phyloP scores from a whole-genome alignment of 2,888 invertebrate species.

The Epiblema foenella region DNA sequence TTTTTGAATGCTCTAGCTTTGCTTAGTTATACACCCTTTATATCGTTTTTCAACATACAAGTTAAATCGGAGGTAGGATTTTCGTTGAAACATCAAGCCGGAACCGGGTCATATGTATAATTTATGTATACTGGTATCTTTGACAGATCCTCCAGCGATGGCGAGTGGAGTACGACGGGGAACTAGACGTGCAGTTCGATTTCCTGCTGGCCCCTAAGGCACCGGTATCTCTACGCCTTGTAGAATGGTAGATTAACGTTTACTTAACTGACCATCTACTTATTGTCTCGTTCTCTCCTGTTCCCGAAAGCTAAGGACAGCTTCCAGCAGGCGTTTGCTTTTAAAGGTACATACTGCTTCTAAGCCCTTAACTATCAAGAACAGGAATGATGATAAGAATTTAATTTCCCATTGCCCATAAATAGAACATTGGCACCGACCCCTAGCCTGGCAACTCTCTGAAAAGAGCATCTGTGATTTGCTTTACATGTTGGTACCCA shows the following conservation, averaged over 20 bases:
- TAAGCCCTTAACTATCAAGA: neutral
- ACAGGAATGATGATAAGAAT: neutral
- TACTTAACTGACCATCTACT: constrained; percentile 33
- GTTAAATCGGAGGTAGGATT: neutral
- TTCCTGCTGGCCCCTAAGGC: constrained; percentile 92
- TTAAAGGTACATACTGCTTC: neutral
- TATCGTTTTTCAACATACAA: neutral
- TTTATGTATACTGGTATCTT: constrained; percentile 29
- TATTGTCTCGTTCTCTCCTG: neutral
- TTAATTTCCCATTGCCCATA: neutral
- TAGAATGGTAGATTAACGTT: constrained; percentile 77
- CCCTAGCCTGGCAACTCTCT: neutral
- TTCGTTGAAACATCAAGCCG: neutral
- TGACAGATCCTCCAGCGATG: constrained; percentile 89
- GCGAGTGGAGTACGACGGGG: constrained; percentile 87
- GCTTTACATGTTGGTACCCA: neutral
- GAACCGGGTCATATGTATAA: neutral
- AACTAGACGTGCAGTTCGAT: constrained; percentile 91
- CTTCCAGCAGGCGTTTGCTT: neutral
- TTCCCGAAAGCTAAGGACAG: too few relatives aligned
- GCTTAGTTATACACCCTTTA: neutral
- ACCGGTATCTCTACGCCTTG: constrained; percentile 88
- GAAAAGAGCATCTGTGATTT: constrained; percentile 17
- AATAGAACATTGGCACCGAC: neutral
- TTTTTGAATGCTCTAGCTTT: neutral